Percentiles rank a stretch among this genome's conserved stretches.
Conservation (phyloP, 2,113 vertebrate species). For the Danio rerio region GRCz12tu NC_133192.1:9621001-9621500, state of each 20-base stretch:
- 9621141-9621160: too few relatives aligned
- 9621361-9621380: conserved; percentile 99
- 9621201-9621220: not conserved
- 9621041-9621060: too few relatives aligned
- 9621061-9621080: too few relatives aligned
- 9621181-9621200: not conserved
- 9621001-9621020: too few relatives aligned
- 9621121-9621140: too few relatives aligned
- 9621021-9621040: too few relatives aligned
- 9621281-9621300: not conserved
- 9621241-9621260: conserved; percentile 1
- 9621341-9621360: conserved; percentile 99
- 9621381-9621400: conserved; percentile 99
- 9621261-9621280: not conserved
- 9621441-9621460: conserved; percentile 79
- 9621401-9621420: conserved; percentile 98
- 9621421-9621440: conserved; percentile 97
- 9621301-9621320: conserved; percentile 7
- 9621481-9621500: not conserved
- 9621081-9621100: too few relatives aligned
- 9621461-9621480: not conserved
- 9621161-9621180: not conserved
- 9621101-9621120: too few relatives aligned
- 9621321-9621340: conserved; percentile 96
- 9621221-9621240: not conserved